Evolutionary conservation across 2,797 vertebrate genomes (phyloP).

Genomic region (Syndactyla subalaris): DNA sequence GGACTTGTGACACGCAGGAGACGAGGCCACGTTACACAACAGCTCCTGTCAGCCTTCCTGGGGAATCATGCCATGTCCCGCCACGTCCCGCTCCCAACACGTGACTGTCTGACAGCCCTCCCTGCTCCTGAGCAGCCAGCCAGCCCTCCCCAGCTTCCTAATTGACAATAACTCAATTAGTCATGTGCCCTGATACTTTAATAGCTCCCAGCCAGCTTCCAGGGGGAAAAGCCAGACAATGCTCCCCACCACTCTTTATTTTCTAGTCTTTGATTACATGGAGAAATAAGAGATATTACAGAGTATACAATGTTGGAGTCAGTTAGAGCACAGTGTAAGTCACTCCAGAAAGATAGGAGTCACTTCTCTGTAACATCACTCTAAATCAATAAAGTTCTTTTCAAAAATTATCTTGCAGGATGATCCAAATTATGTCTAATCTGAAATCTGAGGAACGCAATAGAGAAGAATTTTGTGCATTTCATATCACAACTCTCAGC

Average conservation of each 20-base stretch:
- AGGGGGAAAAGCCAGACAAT: neutral
- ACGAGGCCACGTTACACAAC: neutral
- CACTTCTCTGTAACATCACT: neutral
- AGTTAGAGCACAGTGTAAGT: neutral
- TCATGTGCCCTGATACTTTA: neutral
- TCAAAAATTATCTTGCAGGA: neutral
- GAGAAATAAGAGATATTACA: neutral
- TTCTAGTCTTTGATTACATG: neutral
- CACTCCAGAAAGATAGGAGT: neutral
- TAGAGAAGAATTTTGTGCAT: neutral
- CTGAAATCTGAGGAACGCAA: neutral
- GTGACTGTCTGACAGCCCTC: neutral
- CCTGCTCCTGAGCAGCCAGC: neutral
- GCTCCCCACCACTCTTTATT: accelerated
- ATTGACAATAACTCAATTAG: neutral
- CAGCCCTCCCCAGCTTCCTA: neutral
- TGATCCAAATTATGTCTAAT: neutral
- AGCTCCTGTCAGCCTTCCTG: neutral
- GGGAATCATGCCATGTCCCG: neutral
- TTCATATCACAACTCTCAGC: accelerated
- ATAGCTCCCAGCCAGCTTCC: neutral
- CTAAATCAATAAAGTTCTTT: neutral
- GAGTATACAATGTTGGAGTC: neutral
- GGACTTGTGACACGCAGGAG: neutral
- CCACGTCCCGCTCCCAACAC: too few relatives aligned